phyloP scores from a whole-genome alignment of 1,140 invertebrate genomes.

The Papilio dardanus region DNA sequence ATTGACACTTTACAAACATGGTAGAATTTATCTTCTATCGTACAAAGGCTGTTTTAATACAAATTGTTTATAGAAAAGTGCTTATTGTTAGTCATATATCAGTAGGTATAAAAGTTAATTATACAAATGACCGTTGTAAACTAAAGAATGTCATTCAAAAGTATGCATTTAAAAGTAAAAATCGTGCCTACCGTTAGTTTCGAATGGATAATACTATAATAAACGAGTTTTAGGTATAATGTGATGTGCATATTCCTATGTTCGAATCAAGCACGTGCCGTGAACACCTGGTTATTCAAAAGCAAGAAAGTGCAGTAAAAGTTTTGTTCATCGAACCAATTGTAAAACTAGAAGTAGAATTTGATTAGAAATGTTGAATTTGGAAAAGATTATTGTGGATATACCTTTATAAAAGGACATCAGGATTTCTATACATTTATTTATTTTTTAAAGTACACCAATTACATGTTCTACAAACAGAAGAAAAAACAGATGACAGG shows the following conservation, averaged over 20 bases:
- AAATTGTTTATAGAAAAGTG: too few relatives aligned
- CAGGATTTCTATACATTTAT: not conserved
- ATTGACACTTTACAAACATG: not conserved
- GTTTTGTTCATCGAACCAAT: constrained; percentile 10
- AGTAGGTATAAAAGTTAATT: not conserved
- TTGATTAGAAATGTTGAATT: not conserved
- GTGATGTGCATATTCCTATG: constrained; percentile 18
- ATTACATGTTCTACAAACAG: too few relatives aligned
- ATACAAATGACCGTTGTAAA: not conserved
- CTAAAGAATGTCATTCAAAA: not conserved
- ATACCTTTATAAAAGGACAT: constrained; percentile 3
- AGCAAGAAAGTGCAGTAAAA: constrained; percentile 6
- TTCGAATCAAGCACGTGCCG: constrained; percentile 25
- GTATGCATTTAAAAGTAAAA: constrained; percentile 26
- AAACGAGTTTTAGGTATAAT: constrained; percentile 29
- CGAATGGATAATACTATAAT: constrained; percentile 20
- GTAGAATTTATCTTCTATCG: not conserved
- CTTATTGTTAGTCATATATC: too few relatives aligned
- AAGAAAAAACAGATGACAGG: too few relatives aligned
- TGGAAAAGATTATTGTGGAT: constrained; percentile 11
- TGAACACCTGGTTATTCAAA: constrained; percentile 31
- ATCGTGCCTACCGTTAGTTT: constrained; percentile 33
- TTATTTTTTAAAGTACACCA: too few relatives aligned
- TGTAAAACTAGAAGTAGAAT: constrained; percentile 29
- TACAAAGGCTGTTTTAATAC: not conserved